phyloP scores from a whole-genome alignment of 1,140 invertebrate genomes.

The Plectrocnemia conspersa region DNA sequence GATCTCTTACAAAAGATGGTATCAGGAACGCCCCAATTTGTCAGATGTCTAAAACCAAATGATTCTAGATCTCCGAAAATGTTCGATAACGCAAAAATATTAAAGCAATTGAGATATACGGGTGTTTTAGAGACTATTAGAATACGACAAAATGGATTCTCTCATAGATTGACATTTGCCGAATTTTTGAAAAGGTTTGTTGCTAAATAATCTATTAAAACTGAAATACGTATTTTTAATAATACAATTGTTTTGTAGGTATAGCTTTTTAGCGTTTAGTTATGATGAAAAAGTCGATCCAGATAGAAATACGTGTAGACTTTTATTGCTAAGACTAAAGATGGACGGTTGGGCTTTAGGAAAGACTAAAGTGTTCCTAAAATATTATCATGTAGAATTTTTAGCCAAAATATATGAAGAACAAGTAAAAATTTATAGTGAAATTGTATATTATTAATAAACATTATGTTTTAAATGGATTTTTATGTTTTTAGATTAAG shows the following conservation, averaged over 20 bases:
- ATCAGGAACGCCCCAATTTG: slow-evolving; percentile 72
- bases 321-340: slow-evolving; percentile 66
- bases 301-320: slow-evolving; percentile 66
- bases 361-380: slow-evolving; percentile 81
- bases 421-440: slow-evolving; percentile 41
- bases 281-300: slow-evolving; percentile 67
- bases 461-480: neutral
- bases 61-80: slow-evolving; percentile 62
- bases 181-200: slow-evolving; percentile 76
- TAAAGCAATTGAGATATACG: slow-evolving; percentile 72
- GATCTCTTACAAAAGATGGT: slow-evolving; percentile 83
- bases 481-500: slow-evolving; percentile 50
- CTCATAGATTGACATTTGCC: slow-evolving; percentile 70
- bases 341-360: slow-evolving; percentile 83
- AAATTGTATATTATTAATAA: slow-evolving; percentile 3
- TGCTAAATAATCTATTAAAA: no score
- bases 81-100: slow-evolving; percentile 69
- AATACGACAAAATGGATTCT: slow-evolving; percentile 77
- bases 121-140: slow-evolving; percentile 78
- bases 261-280: slow-evolving; percentile 72
- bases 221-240: slow-evolving; percentile 11
- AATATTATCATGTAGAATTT: slow-evolving; percentile 82
- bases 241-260: slow-evolving; percentile 52
- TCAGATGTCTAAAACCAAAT: slow-evolving; percentile 81
- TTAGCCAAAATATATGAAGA: slow-evolving; percentile 74